phyloP scores from a whole-genome alignment of 2,888 invertebrate species.

The Mayetiola destructor region DNA sequence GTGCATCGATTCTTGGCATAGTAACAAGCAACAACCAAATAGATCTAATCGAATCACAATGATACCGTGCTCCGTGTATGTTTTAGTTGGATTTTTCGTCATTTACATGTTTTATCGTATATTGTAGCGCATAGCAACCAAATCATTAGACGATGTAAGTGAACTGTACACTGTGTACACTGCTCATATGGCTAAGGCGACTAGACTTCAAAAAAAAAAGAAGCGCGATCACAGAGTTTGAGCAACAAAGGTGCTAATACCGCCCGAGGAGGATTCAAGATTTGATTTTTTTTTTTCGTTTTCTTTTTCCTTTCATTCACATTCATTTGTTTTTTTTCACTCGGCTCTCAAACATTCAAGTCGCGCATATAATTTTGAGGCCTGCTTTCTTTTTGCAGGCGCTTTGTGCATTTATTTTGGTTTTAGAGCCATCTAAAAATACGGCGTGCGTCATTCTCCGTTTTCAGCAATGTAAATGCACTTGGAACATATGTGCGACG shows the following conservation, averaged over 20 bases:
- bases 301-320: background rate
- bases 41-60: no score
- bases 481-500: background rate
- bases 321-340: background rate
- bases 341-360: background rate
- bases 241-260: background rate
- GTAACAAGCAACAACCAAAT: conserved; percentile 1
- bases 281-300: background rate
- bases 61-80: no score
- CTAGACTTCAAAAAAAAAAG: background rate
- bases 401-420: conserved; percentile 6
- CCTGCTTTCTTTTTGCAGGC: background rate
- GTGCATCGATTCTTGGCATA: no score
- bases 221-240: background rate
- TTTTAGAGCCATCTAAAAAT: background rate
- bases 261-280: no score
- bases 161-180: background rate
- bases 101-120: background rate
- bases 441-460: background rate
- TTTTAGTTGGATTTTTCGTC: no score
- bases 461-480: conserved; percentile 11
- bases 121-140: background rate
- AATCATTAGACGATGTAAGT: background rate
- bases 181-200: background rate
- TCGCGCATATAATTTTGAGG: background rate